Evolutionary conservation across 2,888 invertebrate genomes (phyloP).

Genomic region (Pammene fasciana): DNA sequence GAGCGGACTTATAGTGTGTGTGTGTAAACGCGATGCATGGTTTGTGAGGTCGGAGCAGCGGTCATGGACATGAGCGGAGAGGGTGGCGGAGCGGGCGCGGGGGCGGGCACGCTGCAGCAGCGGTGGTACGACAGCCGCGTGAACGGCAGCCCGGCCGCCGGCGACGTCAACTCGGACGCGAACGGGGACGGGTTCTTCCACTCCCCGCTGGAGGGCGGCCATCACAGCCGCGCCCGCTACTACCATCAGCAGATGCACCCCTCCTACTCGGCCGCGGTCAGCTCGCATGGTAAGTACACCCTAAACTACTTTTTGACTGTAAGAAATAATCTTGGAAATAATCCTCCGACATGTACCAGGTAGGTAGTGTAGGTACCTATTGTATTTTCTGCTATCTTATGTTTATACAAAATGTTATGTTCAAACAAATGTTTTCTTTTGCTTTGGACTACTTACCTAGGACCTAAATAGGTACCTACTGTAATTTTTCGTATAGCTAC

Average conservation of each 20-base stretch:
- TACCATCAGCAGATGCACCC: slow-evolving; percentile 84
- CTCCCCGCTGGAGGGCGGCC: slow-evolving; percentile 81
- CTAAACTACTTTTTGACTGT: background rate
- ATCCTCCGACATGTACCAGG: background rate
- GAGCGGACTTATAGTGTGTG: slow-evolving; percentile 78
- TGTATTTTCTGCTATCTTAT: too few species aligned
- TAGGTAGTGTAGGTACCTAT: too few species aligned
- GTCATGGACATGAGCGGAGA: slow-evolving; percentile 82
- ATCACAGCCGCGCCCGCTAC: slow-evolving; percentile 81
- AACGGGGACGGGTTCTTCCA: slow-evolving; percentile 83
- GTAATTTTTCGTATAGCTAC: too few species aligned
- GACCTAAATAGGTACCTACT: too few species aligned
- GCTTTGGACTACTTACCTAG: too few species aligned
- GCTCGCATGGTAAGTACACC: slow-evolving; percentile 76
- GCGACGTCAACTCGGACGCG: slow-evolving; percentile 77
- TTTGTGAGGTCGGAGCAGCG: slow-evolving; percentile 77
- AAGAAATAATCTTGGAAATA: background rate
- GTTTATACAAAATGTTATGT: too few species aligned
- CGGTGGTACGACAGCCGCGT: slow-evolving; percentile 83
- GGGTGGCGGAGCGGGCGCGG: slow-evolving; percentile 72
- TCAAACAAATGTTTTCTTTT: too few species aligned
- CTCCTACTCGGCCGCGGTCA: slow-evolving; percentile 81
- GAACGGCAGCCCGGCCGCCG: slow-evolving; percentile 80
- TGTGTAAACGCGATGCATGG: slow-evolving; percentile 81
- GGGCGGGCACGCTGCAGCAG: slow-evolving; percentile 77